Conservation (phyloP, 2,113 vertebrate species). For the Rhabdornis inornatus region DNA sequence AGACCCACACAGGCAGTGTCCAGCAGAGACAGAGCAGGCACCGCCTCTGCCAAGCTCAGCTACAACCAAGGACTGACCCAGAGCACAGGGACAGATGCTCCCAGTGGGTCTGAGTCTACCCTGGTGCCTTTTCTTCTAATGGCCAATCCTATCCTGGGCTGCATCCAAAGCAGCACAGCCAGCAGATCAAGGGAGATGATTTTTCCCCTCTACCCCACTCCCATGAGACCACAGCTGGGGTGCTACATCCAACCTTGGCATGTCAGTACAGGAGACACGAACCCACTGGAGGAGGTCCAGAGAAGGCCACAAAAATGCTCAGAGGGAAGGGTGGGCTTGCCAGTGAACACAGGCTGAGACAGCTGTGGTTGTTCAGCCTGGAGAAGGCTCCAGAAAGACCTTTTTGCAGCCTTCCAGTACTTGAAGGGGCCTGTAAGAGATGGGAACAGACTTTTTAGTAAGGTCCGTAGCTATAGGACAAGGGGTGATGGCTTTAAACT, state of each 20-base stretch:
- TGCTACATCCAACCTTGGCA: background rate
- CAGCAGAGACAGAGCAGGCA: background rate
- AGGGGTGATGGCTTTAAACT: background rate
- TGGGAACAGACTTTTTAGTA: background rate
- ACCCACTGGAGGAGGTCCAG: background rate
- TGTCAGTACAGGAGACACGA: background rate
- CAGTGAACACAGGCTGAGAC: background rate
- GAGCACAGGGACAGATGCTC: background rate
- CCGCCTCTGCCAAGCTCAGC: background rate
- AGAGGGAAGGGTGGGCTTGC: background rate
- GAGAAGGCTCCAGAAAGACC: background rate
- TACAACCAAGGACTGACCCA: background rate
- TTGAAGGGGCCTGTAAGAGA: background rate
- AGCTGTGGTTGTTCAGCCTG: background rate
- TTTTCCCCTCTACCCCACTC: background rate
- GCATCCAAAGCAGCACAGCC: background rate
- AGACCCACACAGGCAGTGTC: too few relatives aligned
- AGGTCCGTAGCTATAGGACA: accelerated
- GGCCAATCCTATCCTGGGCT: background rate
- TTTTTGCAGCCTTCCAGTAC: background rate
- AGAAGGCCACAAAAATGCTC: background rate
- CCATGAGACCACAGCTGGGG: accelerated
- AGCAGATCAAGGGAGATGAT: background rate
- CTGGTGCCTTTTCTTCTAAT: background rate
- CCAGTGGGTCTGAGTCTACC: background rate